These are phyloP conservation scores for Rhizomys pruinosus DNA, from an alignment of 2,113 vertebrate species.

Conservation along the genomic window DNA sequence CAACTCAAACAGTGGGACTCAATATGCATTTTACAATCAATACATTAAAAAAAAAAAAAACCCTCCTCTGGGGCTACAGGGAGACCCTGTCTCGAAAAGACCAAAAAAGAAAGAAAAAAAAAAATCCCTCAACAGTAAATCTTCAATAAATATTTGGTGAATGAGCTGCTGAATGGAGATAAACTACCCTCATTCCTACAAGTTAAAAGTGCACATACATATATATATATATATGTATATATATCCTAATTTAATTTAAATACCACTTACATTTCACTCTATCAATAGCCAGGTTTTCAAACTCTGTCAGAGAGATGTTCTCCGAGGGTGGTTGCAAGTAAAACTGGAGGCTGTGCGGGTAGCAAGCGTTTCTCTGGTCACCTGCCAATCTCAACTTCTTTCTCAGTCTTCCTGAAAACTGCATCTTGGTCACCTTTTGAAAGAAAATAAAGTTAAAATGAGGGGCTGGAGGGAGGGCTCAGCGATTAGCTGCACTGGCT, in stretches of 20 bases:
- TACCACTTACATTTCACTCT: constrained; percentile 92
- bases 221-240: too few species aligned
- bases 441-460: neutral
- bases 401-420: constrained; percentile 77
- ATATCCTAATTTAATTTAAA: neutral
- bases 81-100: too few species aligned
- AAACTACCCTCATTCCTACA: neutral
- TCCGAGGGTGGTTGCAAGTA: constrained; percentile 94
- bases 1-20: neutral
- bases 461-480: too few species aligned
- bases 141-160: neutral
- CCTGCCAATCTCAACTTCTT: constrained; percentile 69
- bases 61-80: too few species aligned
- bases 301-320: constrained; percentile 93
- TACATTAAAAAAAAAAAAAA: too few species aligned
- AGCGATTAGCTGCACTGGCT: too few species aligned
- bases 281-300: constrained; percentile 94
- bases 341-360: constrained; percentile 93
- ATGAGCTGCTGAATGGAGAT: neutral
- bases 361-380: constrained; percentile 84
- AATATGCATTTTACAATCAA: neutral
- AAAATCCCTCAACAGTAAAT: neutral
- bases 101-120: too few species aligned
- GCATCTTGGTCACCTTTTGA: constrained; percentile 75
- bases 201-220: neutral